These are phyloP conservation scores for Spilarctia lutea DNA, from an alignment of 2,888 invertebrate genomes.

Conservation along the genomic window DNA sequence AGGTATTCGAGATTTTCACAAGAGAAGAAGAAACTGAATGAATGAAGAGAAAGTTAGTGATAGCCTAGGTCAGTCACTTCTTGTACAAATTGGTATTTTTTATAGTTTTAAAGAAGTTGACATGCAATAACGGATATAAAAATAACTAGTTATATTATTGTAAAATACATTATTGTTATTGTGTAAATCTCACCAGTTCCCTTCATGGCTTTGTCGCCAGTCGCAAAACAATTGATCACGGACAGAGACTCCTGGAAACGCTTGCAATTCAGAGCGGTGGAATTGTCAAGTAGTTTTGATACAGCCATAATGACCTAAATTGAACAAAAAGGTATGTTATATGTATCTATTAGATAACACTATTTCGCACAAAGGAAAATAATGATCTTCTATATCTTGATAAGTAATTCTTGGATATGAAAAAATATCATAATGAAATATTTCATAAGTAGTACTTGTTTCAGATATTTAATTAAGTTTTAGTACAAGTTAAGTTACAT, in stretches of 20 bases:
- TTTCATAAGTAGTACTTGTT: no score
- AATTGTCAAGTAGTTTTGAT: slow-evolving; percentile 96
- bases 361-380: no score
- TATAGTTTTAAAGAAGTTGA: neutral
- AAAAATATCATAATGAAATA: no score
- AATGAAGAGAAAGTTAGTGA: no score
- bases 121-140: no score
- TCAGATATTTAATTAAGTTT: no score
- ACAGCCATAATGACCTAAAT: slow-evolving; percentile 96
- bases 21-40: no score
- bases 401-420: no score
- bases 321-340: neutral
- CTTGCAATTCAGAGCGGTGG: slow-evolving; percentile 96
- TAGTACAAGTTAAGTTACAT: no score
- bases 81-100: neutral
- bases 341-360: neutral
- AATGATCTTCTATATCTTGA: no score
- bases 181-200: slow-evolving; percentile 89
- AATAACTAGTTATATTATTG: no score
- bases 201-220: slow-evolving; percentile 97
- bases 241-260: slow-evolving; percentile 97
- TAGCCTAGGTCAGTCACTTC: neutral
- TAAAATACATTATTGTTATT: neutral
- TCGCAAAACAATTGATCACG: slow-evolving; percentile 96
- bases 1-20: no score